phyloP scores from a whole-genome alignment of 1,140 invertebrate species.

The Drosophila ambigua region DNA sequence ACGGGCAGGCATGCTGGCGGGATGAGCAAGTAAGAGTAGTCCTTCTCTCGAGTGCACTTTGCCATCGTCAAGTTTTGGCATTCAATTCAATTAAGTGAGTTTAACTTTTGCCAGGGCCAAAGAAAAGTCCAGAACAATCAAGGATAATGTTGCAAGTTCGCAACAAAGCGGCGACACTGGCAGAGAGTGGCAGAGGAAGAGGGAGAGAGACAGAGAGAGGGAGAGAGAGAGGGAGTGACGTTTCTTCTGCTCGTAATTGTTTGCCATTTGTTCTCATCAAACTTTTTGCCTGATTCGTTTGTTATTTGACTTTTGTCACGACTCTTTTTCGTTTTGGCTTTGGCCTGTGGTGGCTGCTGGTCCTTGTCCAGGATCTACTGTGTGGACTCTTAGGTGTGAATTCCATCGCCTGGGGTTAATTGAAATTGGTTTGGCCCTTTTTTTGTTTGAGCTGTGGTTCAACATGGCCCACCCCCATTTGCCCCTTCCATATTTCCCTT shows the following conservation, averaged over 20 bases:
- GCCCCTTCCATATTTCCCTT: not conserved
- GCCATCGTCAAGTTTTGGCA: slow-evolving; percentile 49
- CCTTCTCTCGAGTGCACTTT: slow-evolving; percentile 63
- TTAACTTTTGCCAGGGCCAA: slow-evolving; percentile 32
- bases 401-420: slow-evolving; percentile 26
- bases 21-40: slow-evolving; percentile 1
- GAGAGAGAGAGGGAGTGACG: not conserved
- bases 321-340: slow-evolving; percentile 1
- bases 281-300: slow-evolving; percentile 47
- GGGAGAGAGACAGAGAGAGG: too few relatives aligned
- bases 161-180: slow-evolving; percentile 27
- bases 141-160: slow-evolving; percentile 42
- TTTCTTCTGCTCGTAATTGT: slow-evolving; percentile 50
- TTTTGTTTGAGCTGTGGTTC: slow-evolving; percentile 5
- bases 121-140: slow-evolving; percentile 9
- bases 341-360: too few relatives aligned
- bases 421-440: slow-evolving; percentile 22
- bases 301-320: slow-evolving; percentile 56
- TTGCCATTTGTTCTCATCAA: slow-evolving; percentile 66
- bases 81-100: slow-evolving; percentile 77
- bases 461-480: not conserved
- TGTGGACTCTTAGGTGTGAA: slow-evolving; percentile 11
- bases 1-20: slow-evolving; percentile 11
- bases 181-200: not conserved
- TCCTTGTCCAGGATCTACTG: not conserved